Evolutionary conservation across 1,140 invertebrate species (phyloP).

Genomic region (Agrypnia vestita): DNA sequence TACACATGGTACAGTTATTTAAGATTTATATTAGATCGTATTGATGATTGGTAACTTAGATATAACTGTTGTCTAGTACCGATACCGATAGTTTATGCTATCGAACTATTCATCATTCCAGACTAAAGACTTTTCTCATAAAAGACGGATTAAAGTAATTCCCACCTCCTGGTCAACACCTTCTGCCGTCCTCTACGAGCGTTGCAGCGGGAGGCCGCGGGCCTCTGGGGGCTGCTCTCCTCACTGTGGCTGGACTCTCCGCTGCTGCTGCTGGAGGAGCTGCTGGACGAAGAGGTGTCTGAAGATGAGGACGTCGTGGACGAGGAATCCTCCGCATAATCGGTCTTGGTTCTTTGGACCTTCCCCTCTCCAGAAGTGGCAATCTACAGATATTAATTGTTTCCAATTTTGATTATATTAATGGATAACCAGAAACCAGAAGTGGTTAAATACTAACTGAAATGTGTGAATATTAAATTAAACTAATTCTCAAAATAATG

Average conservation of each 20-base stretch:
- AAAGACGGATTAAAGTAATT: neutral
- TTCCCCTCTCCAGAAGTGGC: slow-evolving; percentile 1
- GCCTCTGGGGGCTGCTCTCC: slow-evolving; percentile 63
- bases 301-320: slow-evolving; percentile 64
- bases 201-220: slow-evolving; percentile 30
- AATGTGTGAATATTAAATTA: neutral
- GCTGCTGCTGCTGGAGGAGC: slow-evolving; percentile 60
- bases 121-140: too few species aligned
- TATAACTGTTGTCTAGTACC: too few species aligned
- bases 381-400: neutral
- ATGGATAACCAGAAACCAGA: neutral
- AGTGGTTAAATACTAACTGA: neutral
- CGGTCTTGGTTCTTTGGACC: neutral
- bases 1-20: too few species aligned
- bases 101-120: too few species aligned
- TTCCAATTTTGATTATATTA: neutral
- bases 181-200: slow-evolving; percentile 47
- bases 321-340: slow-evolving; percentile 31
- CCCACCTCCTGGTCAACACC: slow-evolving; percentile 52
- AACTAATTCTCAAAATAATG: too few species aligned
- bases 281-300: slow-evolving; percentile 60
- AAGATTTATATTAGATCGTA: too few species aligned
- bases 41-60: too few species aligned
- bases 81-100: too few species aligned
- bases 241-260: slow-evolving; percentile 65